Evolutionary conservation across 2,797 vertebrate genomes (phyloP), one percentile per base, ranked within the genome.

Genomic region (Neosilurus mollespiculum): DNA sequence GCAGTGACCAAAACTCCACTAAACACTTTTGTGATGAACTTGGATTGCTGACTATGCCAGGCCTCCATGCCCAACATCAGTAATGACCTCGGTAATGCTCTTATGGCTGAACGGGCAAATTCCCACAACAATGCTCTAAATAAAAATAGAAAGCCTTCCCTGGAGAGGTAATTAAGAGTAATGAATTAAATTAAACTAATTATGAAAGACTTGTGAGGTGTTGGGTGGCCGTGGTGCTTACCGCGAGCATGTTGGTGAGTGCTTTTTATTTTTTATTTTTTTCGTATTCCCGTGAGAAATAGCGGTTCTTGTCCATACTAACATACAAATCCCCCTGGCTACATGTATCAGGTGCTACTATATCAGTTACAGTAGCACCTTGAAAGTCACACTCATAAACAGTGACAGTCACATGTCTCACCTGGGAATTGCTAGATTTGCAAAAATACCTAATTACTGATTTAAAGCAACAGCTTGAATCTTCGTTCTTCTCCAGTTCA

Each of bases 401-500:
- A 61, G 59, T 37, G 30, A 59, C 30, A n/a, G 30, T 37, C 11
- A 76, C 10, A 58, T 2, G 2, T 59, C 26, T 2, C 26, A 59
- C 34, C 1, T 9, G 11, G 34, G 56, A 37, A 12, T 22, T 22
- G 11, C 18, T 4, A 43, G 18, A 77, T 43, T 77, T 6, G 2
- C 3, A n/a, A n/a, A 7, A 61, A 77, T 12, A 61, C 30, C 20
- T 43, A 4, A 37, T 76, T 37, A 22, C 54, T 76, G 18, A 22
- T 76, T 43, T 20, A 34, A 75, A 73, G 51, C 71, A 64, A 78
- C 58, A 24, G 43, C 64, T 75, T 20, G 9, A 81, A 26, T 80
- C 18, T 84, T 87, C 61, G 59, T 82, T 58, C 69, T 61, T 53
- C 8, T 15, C 24, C 53, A 43, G 67, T 72, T 70, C 70, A 56